Percentiles rank a stretch among this genome's conserved stretches.
phyloP scores from a whole-genome alignment of 2,113 vertebrate species.

The Arothron firmamentum region DNA sequence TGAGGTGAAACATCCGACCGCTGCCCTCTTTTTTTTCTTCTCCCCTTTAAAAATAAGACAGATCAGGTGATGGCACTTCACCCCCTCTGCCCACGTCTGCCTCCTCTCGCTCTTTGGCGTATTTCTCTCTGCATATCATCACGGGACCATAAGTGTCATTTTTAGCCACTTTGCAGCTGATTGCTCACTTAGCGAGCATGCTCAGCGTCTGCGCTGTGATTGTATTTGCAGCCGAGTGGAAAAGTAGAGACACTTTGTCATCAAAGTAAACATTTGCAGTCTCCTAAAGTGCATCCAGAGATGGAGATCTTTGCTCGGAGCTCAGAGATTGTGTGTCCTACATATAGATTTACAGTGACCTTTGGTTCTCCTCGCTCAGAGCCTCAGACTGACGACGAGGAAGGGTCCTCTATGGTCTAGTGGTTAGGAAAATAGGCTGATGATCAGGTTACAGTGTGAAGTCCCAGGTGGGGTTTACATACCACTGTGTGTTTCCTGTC shows the following conservation, averaged over 20 bases:
- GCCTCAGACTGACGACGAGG: constrained; percentile 35
- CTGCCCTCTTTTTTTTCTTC: constrained; percentile 62
- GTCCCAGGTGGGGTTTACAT: constrained; percentile 57
- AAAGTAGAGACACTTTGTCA: constrained; percentile 45
- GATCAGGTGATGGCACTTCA: constrained; percentile 67
- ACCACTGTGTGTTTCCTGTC: constrained; percentile 55
- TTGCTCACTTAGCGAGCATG: constrained; percentile 72
- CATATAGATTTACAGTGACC: constrained; percentile 45
- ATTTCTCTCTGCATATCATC: constrained; percentile 70
- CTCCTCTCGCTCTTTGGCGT: constrained; percentile 61
- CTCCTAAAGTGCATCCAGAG: constrained; percentile 25
- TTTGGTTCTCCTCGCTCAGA: constrained; percentile 38
- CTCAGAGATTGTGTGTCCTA: constrained; percentile 13
- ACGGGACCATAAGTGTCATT: constrained; percentile 62
- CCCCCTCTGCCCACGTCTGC: constrained; percentile 43
- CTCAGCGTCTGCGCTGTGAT: constrained; percentile 64
- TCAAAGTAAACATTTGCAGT: constrained; percentile 59
- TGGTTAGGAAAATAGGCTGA: constrained; percentile 66
- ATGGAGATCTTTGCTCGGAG: constrained; percentile 23
- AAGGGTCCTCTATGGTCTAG: constrained; percentile 54
- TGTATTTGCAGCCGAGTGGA: constrained; percentile 61
- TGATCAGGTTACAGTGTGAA: constrained; percentile 32
- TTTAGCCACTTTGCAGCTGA: constrained; percentile 67
- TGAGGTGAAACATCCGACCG: constrained; percentile 60
- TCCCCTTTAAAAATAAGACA: constrained; percentile 48